Evolutionary conservation across 2,797 vertebrate genomes (phyloP).

Genomic region (Tapirus indicus): DNA sequence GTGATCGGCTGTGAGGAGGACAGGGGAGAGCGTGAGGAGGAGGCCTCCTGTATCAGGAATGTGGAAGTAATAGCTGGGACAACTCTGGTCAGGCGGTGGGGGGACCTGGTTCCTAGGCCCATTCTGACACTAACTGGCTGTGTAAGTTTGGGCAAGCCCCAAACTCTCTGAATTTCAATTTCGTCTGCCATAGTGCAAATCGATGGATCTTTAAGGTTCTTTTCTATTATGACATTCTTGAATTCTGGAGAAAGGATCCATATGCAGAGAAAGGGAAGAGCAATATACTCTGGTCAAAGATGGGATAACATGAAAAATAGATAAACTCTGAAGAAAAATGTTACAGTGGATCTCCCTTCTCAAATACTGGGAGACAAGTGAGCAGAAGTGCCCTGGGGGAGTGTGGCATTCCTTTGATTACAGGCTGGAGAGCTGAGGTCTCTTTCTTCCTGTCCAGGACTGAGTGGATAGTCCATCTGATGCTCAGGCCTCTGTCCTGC

Average conservation of each 20-base stretch:
- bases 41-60: neutral
- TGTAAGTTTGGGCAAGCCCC: neutral
- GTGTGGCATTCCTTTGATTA: neutral
- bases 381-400: neutral
- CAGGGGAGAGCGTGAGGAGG: neutral
- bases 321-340: neutral
- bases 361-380: neutral
- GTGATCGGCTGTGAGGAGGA: neutral
- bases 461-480: rapidly evolving
- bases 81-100: rapidly evolving
- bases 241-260: neutral
- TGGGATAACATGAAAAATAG: neutral
- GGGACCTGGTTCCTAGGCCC: neutral
- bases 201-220: neutral
- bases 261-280: neutral
- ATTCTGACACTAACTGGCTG: neutral
- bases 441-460: neutral
- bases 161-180: neutral
- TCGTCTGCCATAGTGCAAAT: neutral
- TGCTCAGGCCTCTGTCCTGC: too few relatives aligned
- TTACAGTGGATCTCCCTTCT: neutral
- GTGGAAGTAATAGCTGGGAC: neutral
- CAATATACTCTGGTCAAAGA: neutral
- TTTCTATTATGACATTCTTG: neutral
- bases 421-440: rapidly evolving